Percentiles rank a stretch among this genome's conserved stretches.
Evolutionary conservation across 1,140 invertebrate species (phyloP).

Genomic region (Galleria mellonella): DNA sequence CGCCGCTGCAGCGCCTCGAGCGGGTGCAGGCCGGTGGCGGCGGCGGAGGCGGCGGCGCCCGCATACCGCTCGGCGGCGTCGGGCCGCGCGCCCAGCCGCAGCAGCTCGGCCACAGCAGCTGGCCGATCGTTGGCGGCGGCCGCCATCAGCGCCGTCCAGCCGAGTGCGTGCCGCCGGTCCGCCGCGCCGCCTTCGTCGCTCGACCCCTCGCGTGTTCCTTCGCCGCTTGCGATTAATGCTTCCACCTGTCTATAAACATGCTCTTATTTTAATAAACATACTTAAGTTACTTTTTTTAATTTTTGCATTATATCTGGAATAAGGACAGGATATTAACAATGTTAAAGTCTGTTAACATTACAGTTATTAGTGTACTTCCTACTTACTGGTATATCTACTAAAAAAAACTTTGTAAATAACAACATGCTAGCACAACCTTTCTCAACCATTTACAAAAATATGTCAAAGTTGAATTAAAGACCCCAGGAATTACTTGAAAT

Average conservation of each 20-base stretch:
- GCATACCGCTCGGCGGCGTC: conserved; percentile 88
- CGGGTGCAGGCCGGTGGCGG: conserved; percentile 74
- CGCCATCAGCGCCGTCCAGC: conserved; percentile 91
- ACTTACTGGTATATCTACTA: no score
- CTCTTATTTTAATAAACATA: not conserved
- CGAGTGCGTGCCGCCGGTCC: conserved; percentile 81
- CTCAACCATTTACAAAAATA: no score
- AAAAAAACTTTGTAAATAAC: no score
- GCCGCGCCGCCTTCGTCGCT: conserved; percentile 63
- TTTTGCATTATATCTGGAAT: no score
- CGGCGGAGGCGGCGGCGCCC: conserved; percentile 79
- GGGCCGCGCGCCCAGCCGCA: conserved; percentile 86
- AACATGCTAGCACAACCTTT: no score
- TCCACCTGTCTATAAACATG: conserved; percentile 41
- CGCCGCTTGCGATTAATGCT: not conserved
- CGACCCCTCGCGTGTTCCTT: conserved; percentile 15
- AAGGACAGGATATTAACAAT: no score
- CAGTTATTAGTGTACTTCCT: no score
- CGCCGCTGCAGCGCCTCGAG: conserved; percentile 80
- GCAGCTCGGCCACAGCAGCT: conserved; percentile 79
- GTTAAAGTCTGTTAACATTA: no score
- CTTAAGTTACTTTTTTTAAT: not conserved
- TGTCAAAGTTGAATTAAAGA: no score
- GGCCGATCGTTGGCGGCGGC: conserved; percentile 86
- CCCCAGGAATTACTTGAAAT: no score